A percentile compares a stretch with the other conserved stretches of the same genome.
Conservation (phyloP, 1,140 invertebrate genomes). For the Bactericera cockerelli region DNA sequence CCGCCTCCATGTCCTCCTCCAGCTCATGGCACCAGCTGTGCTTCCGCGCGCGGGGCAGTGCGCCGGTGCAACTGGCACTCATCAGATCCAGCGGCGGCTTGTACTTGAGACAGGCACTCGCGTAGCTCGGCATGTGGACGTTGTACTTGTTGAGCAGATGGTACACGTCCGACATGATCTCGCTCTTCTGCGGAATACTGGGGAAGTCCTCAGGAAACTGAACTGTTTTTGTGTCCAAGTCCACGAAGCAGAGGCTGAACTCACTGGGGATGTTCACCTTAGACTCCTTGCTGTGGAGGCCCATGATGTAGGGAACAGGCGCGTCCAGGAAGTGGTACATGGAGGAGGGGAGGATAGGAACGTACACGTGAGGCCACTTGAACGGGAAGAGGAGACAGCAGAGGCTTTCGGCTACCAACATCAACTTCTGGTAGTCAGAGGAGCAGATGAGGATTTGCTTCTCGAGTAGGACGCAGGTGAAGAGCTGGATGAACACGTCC, state of each 20-base stretch:
- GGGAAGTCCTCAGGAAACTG: constrained; percentile 92
- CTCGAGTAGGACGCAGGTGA: constrained; percentile 89
- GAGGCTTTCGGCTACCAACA: constrained; percentile 92
- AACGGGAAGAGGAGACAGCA: constrained; percentile 85
- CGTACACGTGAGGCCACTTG: constrained; percentile 96
- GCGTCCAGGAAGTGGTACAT: constrained; percentile 95
- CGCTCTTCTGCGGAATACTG: constrained; percentile 72
- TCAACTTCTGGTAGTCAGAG: constrained; percentile 83
- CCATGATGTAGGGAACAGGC: constrained; percentile 98
- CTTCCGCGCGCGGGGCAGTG: constrained; percentile 38
- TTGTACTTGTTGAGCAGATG: constrained; percentile 61
- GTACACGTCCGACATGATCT: constrained; percentile 72
- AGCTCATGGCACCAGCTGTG: constrained; percentile 56
- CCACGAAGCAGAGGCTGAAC: constrained; percentile 74
- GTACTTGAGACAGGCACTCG: constrained; percentile 12
- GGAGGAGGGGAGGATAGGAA: constrained; percentile 90
- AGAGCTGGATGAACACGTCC: constrained; percentile 81
- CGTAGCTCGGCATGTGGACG: constrained; percentile 28
- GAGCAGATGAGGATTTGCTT: constrained; percentile 92
- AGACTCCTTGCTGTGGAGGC: constrained; percentile 39
- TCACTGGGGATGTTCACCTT: constrained; percentile 43
- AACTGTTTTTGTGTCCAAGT: constrained; percentile 82
- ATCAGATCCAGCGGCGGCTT: constrained; percentile 30
- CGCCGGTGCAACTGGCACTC: constrained; percentile 36
- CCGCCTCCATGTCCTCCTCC: constrained; percentile 41